Evolutionary conservation across 1,140 invertebrate genomes (phyloP), one percentile per base, ranked within the genome.

Genomic region (Battus philenor): DNA sequence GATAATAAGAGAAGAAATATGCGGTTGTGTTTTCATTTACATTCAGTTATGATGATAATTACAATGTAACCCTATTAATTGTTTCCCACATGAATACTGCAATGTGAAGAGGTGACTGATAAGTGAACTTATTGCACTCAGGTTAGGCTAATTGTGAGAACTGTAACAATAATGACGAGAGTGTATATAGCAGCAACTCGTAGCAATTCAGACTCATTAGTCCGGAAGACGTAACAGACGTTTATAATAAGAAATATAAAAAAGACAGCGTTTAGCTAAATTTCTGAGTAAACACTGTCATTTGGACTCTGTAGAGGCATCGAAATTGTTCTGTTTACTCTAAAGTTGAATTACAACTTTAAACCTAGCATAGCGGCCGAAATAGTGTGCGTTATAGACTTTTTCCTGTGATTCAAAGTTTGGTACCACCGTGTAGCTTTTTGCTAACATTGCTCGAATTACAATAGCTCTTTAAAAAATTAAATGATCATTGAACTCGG

Each of bases 401-500:
- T n/a, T n/a, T n/a, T n/a, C n/a, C n/a, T n/a, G n/a, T n/a, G n/a
- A n/a, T n/a, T n/a, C n/a, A n/a, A n/a, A 6, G 15, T 41, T 41
- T 29, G 18, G 18, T 2, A 3, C 2, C 2, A 20, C 12, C 15
- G n/a, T 29, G 4, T 17, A 18, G 38, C 24, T 41, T 41, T 41
- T 29, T 27, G 29, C 13, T 4, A 10, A n/a, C 33, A 36, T 36
- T 36, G 16, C 17, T 36, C 6, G 17, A 36, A 36, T 36, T 36
- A 36, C 33, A 12, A 17, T 18, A 36, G 33, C 33, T 10, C 18
- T 36, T 41, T 44, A 39, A 36, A 11, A 33, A 27, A 66, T 62
- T 50, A 60, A 54, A 48, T 49, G 55, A 61, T 45, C 57, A 50
- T 50, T 64, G 59, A 69, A 62, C 60, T 58, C 30, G 38, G 17